These are phyloP conservation scores for Patella pellucida DNA, from an alignment of 2,888 invertebrate genomes.

Conservation along the genomic window DNA sequence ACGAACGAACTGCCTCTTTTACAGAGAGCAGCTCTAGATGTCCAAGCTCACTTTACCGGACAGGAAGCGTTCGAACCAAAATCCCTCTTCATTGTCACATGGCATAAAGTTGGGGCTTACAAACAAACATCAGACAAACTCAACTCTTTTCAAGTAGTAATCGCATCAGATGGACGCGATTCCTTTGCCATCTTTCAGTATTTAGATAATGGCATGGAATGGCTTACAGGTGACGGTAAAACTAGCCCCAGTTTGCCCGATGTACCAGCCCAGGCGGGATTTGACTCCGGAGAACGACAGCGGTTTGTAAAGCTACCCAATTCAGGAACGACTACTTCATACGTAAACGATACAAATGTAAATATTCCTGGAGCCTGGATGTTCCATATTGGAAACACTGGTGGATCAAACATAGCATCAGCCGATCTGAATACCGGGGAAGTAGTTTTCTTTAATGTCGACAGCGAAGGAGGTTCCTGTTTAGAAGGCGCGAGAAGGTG, in stretches of 20 bases:
- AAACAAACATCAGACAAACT: conserved; percentile 78
- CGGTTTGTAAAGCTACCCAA: conserved; percentile 81
- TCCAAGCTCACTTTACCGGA: conserved; percentile 82
- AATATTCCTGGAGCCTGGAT: conserved; percentile 89
- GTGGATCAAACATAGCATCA: conserved; percentile 77
- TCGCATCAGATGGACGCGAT: conserved; percentile 82
- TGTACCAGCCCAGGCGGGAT: conserved; percentile 93
- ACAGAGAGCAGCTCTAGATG: conserved; percentile 77
- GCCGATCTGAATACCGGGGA: conserved; percentile 75
- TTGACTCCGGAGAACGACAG: conserved; percentile 87
- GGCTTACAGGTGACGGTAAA: conserved; percentile 85
- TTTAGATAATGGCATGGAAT: conserved; percentile 88
- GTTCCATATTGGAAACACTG: conserved; percentile 83
- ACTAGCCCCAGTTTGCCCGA: conserved; percentile 83
- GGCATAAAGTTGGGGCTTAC: conserved; percentile 89
- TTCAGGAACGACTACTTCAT: conserved; percentile 91
- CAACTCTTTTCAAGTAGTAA: conserved; percentile 89
- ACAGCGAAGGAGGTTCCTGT: conserved; percentile 44
- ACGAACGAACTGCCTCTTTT: conserved; percentile 66
- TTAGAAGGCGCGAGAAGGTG: conserved; percentile 73
- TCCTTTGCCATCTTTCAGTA: conserved; percentile 91
- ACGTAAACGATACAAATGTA: conserved; percentile 83
- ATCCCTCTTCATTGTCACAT: conserved; percentile 88
- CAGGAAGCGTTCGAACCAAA: conserved; percentile 82
- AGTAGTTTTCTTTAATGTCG: conserved; percentile 54